phyloP scores from a whole-genome alignment of 2,888 invertebrate genomes.

The Omphaloscelis lunosa region DNA sequence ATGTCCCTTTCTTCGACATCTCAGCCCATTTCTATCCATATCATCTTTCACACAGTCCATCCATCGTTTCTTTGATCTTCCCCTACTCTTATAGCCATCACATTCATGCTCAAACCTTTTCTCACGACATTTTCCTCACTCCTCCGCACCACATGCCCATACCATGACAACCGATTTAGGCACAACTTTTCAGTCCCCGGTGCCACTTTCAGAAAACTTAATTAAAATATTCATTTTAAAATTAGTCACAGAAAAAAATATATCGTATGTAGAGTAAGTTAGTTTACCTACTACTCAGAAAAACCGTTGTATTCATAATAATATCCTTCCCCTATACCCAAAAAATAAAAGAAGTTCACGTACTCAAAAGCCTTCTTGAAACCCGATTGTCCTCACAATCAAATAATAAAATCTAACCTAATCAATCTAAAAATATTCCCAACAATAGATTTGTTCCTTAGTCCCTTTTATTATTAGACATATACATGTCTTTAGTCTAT shows the following conservation, averaged over 20 bases:
- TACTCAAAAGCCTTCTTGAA: constrained; percentile 29
- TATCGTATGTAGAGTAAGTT: background rate
- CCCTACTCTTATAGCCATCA: too few relatives aligned
- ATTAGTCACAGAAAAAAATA: background rate
- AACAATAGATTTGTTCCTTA: constrained; percentile 50
- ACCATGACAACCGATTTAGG: too few relatives aligned
- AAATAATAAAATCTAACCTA: constrained; percentile 63
- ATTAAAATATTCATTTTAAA: background rate
- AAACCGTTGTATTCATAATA: background rate
- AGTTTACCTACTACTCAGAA: background rate
- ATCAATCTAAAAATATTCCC: constrained; percentile 57
- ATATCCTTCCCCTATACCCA: background rate
- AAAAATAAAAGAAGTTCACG: constrained; percentile 14
- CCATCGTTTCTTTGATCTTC: too few relatives aligned
- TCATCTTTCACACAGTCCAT: too few relatives aligned
- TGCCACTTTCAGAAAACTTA: too few relatives aligned
- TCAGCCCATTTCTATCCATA: too few relatives aligned
- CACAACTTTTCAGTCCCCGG: too few relatives aligned
- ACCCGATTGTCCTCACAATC: constrained; percentile 53
- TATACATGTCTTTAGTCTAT: constrained; percentile 46
- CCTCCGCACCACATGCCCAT: too few relatives aligned
- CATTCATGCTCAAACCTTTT: too few relatives aligned
- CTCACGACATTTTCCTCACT: too few relatives aligned
- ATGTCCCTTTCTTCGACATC: too few relatives aligned
- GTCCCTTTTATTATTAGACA: constrained; percentile 41